Percentiles rank a stretch among this genome's conserved stretches.
These are phyloP conservation scores for Pseudonaja textilis DNA, from an alignment of 2,113 vertebrate species.

Conservation along the genomic window DNA sequence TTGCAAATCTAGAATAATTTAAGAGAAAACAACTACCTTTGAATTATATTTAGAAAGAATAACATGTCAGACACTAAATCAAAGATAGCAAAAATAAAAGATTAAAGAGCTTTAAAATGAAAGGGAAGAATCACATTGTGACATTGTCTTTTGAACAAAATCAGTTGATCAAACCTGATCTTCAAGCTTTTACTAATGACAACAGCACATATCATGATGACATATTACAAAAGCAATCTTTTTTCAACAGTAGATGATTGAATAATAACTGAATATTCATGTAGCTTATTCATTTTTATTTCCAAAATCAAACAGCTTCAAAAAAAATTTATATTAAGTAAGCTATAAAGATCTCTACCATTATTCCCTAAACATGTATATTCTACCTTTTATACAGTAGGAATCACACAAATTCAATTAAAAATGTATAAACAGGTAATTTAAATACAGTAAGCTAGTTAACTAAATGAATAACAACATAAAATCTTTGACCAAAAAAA, in stretches of 20 bases:
- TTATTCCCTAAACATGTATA: not conserved
- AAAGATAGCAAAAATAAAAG: conserved; percentile 12
- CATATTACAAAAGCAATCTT: not conserved
- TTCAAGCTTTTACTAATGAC: conserved; percentile 7
- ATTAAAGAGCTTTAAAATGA: not conserved
- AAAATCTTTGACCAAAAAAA: not conserved
- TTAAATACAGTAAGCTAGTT: not conserved
- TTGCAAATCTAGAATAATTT: conserved; percentile 22
- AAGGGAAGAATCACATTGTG: not conserved
- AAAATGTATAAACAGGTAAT: not conserved
- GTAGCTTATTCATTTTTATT: not conserved
- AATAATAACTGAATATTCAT: not conserved
- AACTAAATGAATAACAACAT: not conserved
- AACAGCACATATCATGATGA: not conserved
- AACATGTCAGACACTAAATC: conserved; percentile 13
- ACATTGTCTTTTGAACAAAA: not conserved
- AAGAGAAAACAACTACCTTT: conserved; percentile 3
- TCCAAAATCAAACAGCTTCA: not conserved
- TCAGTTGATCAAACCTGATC: not conserved
- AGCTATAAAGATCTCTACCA: not conserved
- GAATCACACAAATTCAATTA: not conserved
- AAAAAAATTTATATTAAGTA: not conserved
- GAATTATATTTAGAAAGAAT: conserved; percentile 5
- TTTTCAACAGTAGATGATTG: not conserved
- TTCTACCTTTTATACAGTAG: not conserved